Conservation (phyloP, 2,888 invertebrate species). For the Priocnemis perturbator region DNA sequence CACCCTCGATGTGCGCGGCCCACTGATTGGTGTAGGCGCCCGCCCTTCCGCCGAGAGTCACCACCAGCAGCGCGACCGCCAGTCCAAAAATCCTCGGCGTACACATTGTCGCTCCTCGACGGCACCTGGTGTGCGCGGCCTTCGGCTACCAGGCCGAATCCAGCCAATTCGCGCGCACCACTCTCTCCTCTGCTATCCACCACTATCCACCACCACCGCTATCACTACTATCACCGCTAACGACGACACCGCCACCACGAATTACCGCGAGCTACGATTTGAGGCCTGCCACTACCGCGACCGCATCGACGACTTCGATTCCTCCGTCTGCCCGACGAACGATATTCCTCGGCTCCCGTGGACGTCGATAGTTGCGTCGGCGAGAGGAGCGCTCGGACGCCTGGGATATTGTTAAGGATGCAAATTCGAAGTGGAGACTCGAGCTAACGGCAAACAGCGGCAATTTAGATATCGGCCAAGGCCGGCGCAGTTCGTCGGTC, state of each 20-base stretch:
- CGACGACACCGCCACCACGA: constrained; percentile 33
- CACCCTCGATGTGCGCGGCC: constrained; percentile 79
- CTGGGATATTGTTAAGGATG: too few species aligned
- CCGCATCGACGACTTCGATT: constrained; percentile 18
- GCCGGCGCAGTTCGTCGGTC: too few species aligned
- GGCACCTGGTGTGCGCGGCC: constrained; percentile 19
- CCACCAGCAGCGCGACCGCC: constrained; percentile 44
- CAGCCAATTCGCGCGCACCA: background rate
- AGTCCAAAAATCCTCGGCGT: constrained; percentile 65
- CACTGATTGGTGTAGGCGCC: constrained; percentile 79
- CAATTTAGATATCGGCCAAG: too few species aligned
- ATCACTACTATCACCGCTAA: constrained; percentile 35
- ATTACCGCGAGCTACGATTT: constrained; percentile 26
- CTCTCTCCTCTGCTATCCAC: constrained; percentile 38
- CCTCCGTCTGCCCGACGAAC: background rate
- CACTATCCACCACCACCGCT: constrained; percentile 45
- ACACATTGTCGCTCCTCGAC: constrained; percentile 62
- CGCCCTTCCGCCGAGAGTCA: constrained; percentile 54
- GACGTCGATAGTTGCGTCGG: background rate
- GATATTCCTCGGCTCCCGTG: too few species aligned
- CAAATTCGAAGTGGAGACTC: too few species aligned
- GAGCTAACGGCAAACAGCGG: too few species aligned
- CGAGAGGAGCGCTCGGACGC: too few species aligned
- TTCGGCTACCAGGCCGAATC: constrained; percentile 4
- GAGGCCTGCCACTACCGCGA: constrained; percentile 30